Percentiles rank a stretch among this genome's conserved stretches.
Evolutionary conservation across 1,140 invertebrate species (phyloP).

Genomic region (Leptoteleia sp.): DNA sequence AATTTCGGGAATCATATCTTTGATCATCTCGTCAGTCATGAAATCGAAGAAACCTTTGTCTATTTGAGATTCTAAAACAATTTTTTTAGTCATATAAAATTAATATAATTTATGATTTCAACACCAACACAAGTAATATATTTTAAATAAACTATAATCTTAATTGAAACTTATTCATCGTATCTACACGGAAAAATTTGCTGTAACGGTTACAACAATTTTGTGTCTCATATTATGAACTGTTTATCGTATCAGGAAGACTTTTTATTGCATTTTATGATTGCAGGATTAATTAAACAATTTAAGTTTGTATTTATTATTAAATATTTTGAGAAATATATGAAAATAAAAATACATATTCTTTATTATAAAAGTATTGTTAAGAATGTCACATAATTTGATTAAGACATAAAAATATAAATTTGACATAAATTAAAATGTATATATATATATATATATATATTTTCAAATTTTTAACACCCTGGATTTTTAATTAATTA

Average conservation of each 20-base stretch:
- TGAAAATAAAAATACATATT: no score
- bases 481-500: slow-evolving; percentile 20
- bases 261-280: no score
- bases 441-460: not conserved
- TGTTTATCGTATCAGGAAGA: no score
- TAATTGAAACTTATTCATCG: not conserved
- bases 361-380: no score
- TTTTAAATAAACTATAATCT: no score
- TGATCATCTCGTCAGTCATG: slow-evolving; percentile 60
- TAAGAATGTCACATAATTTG: not conserved
- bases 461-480: slow-evolving; percentile 1
- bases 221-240: slow-evolving; percentile 6
- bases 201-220: slow-evolving; percentile 56
- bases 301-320: no score
- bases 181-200: slow-evolving; percentile 60
- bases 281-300: no score
- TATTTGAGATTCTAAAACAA: slow-evolving; percentile 48
- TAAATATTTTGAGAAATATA: no score
- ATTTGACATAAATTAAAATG: slow-evolving; percentile 41
- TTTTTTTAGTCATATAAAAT: not conserved
- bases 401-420: not conserved
- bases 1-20: slow-evolving; percentile 53
- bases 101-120: no score
- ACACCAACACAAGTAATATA: no score
- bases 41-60: slow-evolving; percentile 59